A percentile compares a stretch with the other conserved stretches of the same genome.
phyloP scores from a whole-genome alignment of 2,113 vertebrate species.

The Caretta caretta region DNA sequence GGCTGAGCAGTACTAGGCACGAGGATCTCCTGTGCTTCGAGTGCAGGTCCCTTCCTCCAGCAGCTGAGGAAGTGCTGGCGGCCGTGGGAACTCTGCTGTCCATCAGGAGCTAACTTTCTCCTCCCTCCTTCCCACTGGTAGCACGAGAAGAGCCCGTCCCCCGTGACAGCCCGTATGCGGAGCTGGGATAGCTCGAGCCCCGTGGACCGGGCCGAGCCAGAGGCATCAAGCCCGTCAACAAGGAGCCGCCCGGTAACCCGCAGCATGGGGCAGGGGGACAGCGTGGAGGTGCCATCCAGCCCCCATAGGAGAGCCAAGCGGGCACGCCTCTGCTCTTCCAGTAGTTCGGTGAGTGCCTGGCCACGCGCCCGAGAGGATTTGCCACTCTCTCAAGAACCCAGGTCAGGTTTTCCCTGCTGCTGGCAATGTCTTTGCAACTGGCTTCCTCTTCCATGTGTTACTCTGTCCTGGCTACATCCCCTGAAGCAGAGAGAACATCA shows the following conservation, averaged over 20 bases:
- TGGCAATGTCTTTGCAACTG: not conserved
- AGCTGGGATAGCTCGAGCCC: slow-evolving; percentile 87
- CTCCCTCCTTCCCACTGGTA: slow-evolving; percentile 28
- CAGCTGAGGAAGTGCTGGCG: not conserved
- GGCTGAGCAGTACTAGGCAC: not conserved
- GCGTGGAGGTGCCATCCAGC: slow-evolving; percentile 80
- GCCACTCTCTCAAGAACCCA: not conserved
- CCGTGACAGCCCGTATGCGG: slow-evolving; percentile 73
- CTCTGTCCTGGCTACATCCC: not conserved
- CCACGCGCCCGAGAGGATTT: fast-evolving
- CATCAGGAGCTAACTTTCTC: not conserved
- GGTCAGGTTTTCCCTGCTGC: not conserved
- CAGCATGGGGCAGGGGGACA: slow-evolving; percentile 88
- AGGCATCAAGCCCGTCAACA: slow-evolving; percentile 74
- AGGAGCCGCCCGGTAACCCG: slow-evolving; percentile 89
- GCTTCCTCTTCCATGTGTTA: not conserved
- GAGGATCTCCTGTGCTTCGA: not conserved
- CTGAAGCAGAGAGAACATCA: not conserved
- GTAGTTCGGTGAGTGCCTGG: slow-evolving; percentile 84
- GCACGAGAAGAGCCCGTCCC: slow-evolving; percentile 81
- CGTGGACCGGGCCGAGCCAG: slow-evolving; percentile 77
- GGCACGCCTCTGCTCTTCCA: slow-evolving; percentile 85
- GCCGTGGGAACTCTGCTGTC: fast-evolving
- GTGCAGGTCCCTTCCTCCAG: not conserved
- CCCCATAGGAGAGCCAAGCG: slow-evolving; percentile 86